A percentile compares a stretch with the other conserved stretches of the same genome.
Conservation (phyloP, 2,888 invertebrate species). For the Luperina nickerlii region DNA sequence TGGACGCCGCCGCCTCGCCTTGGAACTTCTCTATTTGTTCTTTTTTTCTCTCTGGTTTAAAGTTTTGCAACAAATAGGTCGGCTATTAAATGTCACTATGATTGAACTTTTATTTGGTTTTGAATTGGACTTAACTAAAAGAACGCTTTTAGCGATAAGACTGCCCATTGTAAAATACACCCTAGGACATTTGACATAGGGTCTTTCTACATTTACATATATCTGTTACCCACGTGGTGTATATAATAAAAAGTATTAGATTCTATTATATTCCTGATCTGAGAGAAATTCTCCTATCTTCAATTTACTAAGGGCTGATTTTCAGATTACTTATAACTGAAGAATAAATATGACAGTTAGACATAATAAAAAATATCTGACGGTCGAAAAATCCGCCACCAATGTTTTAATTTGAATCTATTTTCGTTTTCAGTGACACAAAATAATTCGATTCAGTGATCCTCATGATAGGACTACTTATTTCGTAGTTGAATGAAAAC, state of each 20-base stretch:
- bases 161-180: background rate
- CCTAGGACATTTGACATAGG: too few species aligned
- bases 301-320: too few species aligned
- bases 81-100: conserved; percentile 35
- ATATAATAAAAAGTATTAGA: background rate
- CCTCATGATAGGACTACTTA: background rate
- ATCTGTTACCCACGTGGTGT: background rate
- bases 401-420: background rate
- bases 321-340: too few species aligned
- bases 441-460: background rate
- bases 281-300: background rate
- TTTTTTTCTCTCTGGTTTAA: conserved; percentile 45
- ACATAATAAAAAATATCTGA: too few species aligned
- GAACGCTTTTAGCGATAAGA: background rate
- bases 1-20: conserved; percentile 66
- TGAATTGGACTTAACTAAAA: background rate
- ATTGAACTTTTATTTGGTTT: conserved; percentile 35
- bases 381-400: too few species aligned
- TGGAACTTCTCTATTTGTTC: conserved; percentile 63
- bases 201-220: background rate
- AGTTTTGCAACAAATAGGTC: conserved; percentile 54
- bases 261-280: background rate
- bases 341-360: too few species aligned
- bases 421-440: background rate
- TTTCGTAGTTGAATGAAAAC: background rate